Evolutionary conservation across 2,888 invertebrate species (phyloP), one percentile per base, ranked within the genome.

Genomic region (Agrotis puta): DNA sequence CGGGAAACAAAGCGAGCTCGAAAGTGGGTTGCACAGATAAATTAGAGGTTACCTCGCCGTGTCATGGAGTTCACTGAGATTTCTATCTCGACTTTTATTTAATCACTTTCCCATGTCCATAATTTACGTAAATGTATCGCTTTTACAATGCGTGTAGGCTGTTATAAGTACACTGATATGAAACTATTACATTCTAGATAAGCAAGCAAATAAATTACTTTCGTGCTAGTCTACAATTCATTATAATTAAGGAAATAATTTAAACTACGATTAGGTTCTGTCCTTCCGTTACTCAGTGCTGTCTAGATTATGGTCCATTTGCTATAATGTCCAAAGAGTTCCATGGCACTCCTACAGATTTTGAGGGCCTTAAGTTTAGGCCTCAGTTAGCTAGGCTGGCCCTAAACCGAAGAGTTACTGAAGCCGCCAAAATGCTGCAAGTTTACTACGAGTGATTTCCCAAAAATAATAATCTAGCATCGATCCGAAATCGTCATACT

Each of bases 11-110:
- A 90, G 88, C 74, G 79, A 77, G 54, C 67, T 82, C 63, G 91
- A 92, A 93, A 93, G 94, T 94, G 83, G 92, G 92, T 90, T 89
- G 85, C 86, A 83, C 75, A 77, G 79, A 83, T 88, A 88, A 91
- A 90, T 89, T 89, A 85, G 86, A 88, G 88, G 89, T 88, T 89
- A 88, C 74, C 64, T 82, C 73, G 68, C 64, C 77, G 68, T 87
- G 86, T 82, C 86, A 85, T 73, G 53, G 72, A 81, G 84, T 82
- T 82, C 79, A 72, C 83, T 70, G 66, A 79, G 84, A 85, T 87
- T 85, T 84, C 79, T 85, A 82, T 85, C 77, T 68, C 56, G 39
- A 63, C 66, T 76, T 74, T 66, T 68, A 77, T 79, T 73, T 64
- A 63, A 82, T 79, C 74, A 82, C 82, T 82, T 83, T 85, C 83